These are phyloP conservation scores for Anguilla marmorata DNA, from an alignment of 2,797 vertebrate genomes.

Conservation along the genomic window DNA sequence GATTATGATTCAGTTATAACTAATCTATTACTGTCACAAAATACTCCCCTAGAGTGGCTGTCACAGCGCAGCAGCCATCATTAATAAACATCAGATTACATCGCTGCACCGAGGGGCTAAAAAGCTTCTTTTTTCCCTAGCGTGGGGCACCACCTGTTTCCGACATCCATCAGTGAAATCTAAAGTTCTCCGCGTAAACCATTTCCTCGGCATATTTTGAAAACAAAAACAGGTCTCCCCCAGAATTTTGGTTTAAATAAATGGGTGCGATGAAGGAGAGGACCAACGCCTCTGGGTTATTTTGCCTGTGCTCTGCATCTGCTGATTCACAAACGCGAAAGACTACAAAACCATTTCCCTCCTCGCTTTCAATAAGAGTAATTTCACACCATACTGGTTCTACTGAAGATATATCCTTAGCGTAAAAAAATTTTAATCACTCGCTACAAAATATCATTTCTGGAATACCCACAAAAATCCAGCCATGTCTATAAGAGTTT, in stretches of 20 bases:
- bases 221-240: not conserved
- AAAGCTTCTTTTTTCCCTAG: conserved; percentile 28
- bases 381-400: not conserved
- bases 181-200: conserved; percentile 19
- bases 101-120: conserved; percentile 1
- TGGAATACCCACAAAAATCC: not conserved
- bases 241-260: not conserved
- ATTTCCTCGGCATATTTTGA: not conserved
- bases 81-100: conserved; percentile 38
- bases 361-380: not conserved
- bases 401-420: not conserved
- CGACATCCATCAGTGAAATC: conserved; percentile 33
- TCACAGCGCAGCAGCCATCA: conserved; percentile 19
- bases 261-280: conserved; percentile 1
- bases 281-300: not conserved
- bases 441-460: not conserved
- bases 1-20: conserved; percentile 36
- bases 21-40: conserved; percentile 34
- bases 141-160: conserved; percentile 31
- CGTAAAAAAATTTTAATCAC: not conserved
- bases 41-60: conserved; percentile 26
- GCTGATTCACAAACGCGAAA: not conserved
- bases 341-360: not conserved
- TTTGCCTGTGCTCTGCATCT: not conserved
- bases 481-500: not conserved